Evolutionary conservation across 2,113 vertebrate species (phyloP).

Genomic region (Cariama cristata): DNA sequence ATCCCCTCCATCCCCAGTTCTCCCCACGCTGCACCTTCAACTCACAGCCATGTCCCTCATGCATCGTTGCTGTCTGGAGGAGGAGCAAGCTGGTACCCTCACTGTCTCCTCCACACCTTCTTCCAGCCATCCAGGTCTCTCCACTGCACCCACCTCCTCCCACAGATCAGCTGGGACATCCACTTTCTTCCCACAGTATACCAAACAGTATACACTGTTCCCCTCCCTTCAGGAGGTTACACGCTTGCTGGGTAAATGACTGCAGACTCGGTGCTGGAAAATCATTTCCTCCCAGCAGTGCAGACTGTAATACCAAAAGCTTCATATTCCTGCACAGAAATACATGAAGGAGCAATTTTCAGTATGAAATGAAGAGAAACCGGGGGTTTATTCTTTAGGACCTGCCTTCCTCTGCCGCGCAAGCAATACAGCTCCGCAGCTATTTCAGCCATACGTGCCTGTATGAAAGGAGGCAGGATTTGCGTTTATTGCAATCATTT

Average conservation of each 20-base stretch:
- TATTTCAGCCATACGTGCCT: background rate
- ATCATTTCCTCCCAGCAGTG: background rate
- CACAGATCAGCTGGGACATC: background rate
- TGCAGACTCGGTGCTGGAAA: background rate
- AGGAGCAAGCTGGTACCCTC: background rate
- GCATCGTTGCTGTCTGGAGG: background rate
- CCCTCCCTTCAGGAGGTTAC: background rate
- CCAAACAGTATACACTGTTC: rapidly evolving
- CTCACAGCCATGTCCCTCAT: background rate
- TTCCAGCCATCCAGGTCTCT: background rate
- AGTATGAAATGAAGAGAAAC: background rate
- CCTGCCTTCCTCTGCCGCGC: background rate
- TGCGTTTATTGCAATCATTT: constrained; percentile 56
- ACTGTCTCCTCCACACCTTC: background rate
- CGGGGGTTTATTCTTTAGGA: background rate
- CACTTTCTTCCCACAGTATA: background rate
- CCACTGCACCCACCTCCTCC: background rate
- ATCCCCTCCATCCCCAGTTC: background rate
- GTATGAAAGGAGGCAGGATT: constrained; percentile 11
- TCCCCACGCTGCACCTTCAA: rapidly evolving
- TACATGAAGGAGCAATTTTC: background rate
- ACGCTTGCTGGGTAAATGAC: background rate
- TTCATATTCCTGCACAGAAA: background rate
- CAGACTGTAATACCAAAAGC: background rate
- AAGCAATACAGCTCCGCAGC: background rate